Evolutionary conservation across 2,113 vertebrate species (phyloP), one percentile per base, ranked within the genome.

Genomic region (Deroptyus accipitrinus): DNA sequence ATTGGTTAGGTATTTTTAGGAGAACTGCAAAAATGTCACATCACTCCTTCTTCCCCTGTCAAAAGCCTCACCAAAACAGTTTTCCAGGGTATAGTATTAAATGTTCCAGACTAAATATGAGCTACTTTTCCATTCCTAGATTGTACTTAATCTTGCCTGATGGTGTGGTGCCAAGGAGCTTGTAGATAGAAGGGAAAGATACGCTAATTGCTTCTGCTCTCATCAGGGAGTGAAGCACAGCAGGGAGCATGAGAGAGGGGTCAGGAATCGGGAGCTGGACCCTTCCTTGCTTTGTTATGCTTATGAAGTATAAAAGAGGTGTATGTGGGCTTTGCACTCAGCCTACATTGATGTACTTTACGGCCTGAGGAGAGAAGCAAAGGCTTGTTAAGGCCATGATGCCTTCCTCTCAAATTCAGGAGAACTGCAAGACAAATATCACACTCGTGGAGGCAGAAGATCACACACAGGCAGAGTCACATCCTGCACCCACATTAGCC

Each of bases 371-470:
- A 67, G 64, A 70, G 66, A 54, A 44, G 41, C 59, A 51, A 41
- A 51, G 72, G 64, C 24, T 7, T 6, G 2, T 64, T 73, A 42
- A 93, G 83, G 28, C 35, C 30, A 4, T 12, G 77, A 41, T 66
- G 41, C 39, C 63, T 62, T 17, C 35, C 46, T 77, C 52, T 52
- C 5, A 5, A 41, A 66, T 42, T 68, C 57, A 31, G 80, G 51
- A 77, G 76, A 81, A 42, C 24, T 23, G 52, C 55, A 81, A 72
- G 39, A 37, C 20, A 69, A 61, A 11, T 28, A 25, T 16, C n/a
- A 25, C 9, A 2, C 23, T n/a, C 0, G 0, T 17, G 8, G 49
- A 68, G 63, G 59, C 70, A 54, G 20, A 52, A 46, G 11, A 22
- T 52, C 42, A 31, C 25, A 14, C 15, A 5, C 1, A 3, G 28